phyloP scores from a whole-genome alignment of 2,113 vertebrate species.

The Pygoscelis adeliae region DNA sequence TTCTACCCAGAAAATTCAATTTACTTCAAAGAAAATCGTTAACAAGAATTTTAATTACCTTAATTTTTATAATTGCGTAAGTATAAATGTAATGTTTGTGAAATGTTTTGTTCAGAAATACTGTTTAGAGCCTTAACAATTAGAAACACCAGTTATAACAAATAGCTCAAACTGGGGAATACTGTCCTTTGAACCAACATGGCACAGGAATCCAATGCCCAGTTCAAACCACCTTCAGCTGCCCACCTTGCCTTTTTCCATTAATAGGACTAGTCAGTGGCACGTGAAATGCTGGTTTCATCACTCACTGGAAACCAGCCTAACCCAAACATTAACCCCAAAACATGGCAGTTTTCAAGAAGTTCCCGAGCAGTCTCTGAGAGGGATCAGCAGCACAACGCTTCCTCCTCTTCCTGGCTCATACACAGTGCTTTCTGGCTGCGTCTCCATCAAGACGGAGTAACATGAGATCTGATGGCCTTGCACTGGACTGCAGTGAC shows the following conservation, averaged over 20 bases:
- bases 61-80: not conserved
- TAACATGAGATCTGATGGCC: not conserved
- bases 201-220: not conserved
- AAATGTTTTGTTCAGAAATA: not conserved
- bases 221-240: not conserved
- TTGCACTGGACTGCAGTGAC: not conserved
- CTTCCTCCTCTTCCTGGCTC: not conserved
- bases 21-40: not conserved
- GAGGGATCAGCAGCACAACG: not conserved
- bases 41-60: not conserved
- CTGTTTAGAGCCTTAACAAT: not conserved
- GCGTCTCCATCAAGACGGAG: not conserved
- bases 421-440: not conserved
- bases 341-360: not conserved
- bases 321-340: not conserved
- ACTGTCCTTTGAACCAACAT: not conserved
- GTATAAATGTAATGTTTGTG: not conserved
- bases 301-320: not conserved
- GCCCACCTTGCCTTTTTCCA: not conserved
- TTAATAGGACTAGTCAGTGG: not conserved
- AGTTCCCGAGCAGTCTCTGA: not conserved
- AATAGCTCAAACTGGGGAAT: not conserved
- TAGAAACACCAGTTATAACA: not conserved
- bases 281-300: not conserved
- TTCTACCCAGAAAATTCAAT: not conserved